Evolutionary conservation across 2,888 invertebrate genomes (phyloP).

Genomic region (Hemistola chrysoprasaria): DNA sequence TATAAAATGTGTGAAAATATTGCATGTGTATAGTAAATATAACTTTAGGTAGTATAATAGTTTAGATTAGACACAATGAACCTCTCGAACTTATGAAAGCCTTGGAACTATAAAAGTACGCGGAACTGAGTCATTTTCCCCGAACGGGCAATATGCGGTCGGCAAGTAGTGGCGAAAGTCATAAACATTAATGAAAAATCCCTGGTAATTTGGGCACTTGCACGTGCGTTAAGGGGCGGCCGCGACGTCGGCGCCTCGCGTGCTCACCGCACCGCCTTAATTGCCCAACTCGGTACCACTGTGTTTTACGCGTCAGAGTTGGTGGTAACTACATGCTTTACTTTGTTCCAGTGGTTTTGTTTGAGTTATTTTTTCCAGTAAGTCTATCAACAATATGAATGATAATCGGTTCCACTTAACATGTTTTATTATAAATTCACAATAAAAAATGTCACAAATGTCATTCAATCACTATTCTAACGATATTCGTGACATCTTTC

Average conservation of each 20-base stretch:
- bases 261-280: constrained; percentile 51
- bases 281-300: constrained; percentile 46
- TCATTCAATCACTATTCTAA: no score
- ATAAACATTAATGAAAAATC: constrained; percentile 56
- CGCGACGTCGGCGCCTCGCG: constrained; percentile 76
- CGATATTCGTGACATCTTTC: no score
- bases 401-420: no score
- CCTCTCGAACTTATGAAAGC: constrained; percentile 2
- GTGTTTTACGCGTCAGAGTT: constrained; percentile 38
- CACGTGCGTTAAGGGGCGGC: constrained; percentile 38
- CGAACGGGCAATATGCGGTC: constrained; percentile 21
- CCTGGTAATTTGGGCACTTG: constrained; percentile 46
- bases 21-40: no score
- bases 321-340: constrained; percentile 18
- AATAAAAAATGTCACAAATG: no score
- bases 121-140: constrained; percentile 12
- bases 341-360: constrained; percentile 4
- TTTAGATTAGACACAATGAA: neutral
- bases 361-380: neutral
- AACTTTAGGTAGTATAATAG: no score
- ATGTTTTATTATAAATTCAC: no score
- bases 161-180: constrained; percentile 23
- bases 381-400: no score
- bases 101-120: constrained; percentile 6
- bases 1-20: no score